Evolutionary conservation across 2,113 vertebrate genomes (phyloP).

Genomic region (Cyanoderma ruficeps): DNA sequence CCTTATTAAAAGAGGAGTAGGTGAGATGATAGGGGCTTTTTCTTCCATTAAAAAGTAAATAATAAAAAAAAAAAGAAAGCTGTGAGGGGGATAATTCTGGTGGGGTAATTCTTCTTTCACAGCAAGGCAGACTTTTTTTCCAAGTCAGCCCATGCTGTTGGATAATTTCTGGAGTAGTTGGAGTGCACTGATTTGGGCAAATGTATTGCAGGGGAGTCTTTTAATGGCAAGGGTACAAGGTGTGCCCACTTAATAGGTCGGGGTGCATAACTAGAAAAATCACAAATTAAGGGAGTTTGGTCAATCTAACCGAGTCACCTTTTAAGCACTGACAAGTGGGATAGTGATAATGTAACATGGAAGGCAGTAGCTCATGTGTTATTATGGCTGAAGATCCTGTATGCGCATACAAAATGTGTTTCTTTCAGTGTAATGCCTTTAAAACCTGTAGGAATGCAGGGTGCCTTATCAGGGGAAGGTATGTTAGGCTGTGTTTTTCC

Average conservation of each 20-base stretch:
- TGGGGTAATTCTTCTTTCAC: constrained; percentile 56
- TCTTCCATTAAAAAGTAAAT: constrained; percentile 67
- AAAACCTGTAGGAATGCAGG: background rate
- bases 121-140: constrained; percentile 64
- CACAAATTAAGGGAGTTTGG: constrained; percentile 45
- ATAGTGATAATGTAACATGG: background rate
- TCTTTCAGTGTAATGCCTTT: background rate
- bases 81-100: constrained; percentile 54
- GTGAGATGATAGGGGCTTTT: constrained; percentile 74
- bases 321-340: background rate
- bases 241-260: constrained; percentile 15
- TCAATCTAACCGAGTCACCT: constrained; percentile 42
- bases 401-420: background rate
- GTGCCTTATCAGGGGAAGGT: background rate
- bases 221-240: constrained; percentile 50
- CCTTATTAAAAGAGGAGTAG: constrained; percentile 79
- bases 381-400: background rate
- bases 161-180: constrained; percentile 64
- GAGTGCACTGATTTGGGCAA: constrained; percentile 65
- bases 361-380: background rate
- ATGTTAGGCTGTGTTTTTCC: background rate
- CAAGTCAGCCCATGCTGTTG: constrained; percentile 61
- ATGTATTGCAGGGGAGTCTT: constrained; percentile 49
- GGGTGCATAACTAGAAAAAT: constrained; percentile 52
- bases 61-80: background rate